phyloP scores from a whole-genome alignment of 2,113 vertebrate species.

The Heterotilapia buettikoferi region DNA sequence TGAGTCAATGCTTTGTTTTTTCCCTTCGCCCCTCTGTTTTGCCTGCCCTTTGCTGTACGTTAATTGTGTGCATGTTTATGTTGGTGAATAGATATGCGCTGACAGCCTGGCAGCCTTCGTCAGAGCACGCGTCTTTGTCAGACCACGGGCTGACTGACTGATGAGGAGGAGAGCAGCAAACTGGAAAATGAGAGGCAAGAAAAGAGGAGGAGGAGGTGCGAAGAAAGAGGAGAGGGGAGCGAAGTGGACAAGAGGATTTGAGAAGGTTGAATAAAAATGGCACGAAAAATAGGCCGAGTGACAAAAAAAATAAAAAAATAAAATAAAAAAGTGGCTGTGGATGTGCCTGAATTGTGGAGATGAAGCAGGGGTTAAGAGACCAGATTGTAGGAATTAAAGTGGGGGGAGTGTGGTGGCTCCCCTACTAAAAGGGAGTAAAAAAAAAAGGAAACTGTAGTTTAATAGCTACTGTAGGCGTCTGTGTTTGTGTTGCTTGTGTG shows the following conservation, averaged over 20 bases:
- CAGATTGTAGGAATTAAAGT: not conserved
- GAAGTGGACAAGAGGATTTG: not conserved
- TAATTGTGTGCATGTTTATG: constrained; percentile 21
- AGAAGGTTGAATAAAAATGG: not conserved
- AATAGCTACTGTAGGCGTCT: not conserved
- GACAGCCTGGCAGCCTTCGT: constrained; percentile 55
- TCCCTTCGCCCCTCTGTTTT: not conserved
- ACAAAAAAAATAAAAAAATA: not conserved
- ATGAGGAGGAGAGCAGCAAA: constrained; percentile 46
- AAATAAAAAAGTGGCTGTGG: not conserved
- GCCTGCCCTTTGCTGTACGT: constrained; percentile 3
- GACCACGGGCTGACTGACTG: constrained; percentile 41
- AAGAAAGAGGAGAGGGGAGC: not conserved
- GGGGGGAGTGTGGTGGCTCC: not conserved
- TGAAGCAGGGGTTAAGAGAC: not conserved
- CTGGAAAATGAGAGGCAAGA: constrained; percentile 30
- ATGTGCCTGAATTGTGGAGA: not conserved
- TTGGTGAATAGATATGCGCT: constrained; percentile 44
- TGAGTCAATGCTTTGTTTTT: not conserved
- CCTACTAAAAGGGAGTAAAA: not conserved
- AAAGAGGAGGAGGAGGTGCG: not conserved
- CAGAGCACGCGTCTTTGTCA: constrained; percentile 39
- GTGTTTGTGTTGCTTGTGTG: constrained; percentile 1
- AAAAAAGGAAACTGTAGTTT: not conserved
- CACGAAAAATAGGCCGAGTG: not conserved